Conservation (phyloP, 2,888 invertebrate species). For the Lacanobia oleracea region DNA sequence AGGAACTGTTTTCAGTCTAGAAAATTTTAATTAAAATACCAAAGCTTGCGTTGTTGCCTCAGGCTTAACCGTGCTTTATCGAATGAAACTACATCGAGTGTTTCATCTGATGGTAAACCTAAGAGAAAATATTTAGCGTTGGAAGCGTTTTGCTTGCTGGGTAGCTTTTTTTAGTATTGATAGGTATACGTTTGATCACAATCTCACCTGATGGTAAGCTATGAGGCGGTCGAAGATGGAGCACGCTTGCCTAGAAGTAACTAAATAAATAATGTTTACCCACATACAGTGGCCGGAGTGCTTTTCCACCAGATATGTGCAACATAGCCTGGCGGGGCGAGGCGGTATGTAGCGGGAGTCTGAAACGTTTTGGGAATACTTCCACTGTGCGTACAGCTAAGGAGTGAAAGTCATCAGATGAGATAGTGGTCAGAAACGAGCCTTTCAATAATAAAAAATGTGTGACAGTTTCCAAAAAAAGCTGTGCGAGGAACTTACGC, state of each 20-base stretch:
- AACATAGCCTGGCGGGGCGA: not conserved
- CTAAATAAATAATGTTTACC: constrained; percentile 7
- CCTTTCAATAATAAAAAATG: not conserved
- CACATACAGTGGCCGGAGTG: not conserved
- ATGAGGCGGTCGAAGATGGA: too few species aligned
- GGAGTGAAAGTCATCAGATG: not conserved
- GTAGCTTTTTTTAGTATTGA: too few species aligned
- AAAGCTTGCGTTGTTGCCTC: not conserved
- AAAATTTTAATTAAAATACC: constrained; percentile 23
- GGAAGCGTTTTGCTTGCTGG: not conserved
- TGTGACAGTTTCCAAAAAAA: not conserved
- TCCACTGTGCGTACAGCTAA: too few species aligned
- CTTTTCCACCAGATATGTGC: not conserved
- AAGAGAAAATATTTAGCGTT: constrained; percentile 14
- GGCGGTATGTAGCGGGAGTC: not conserved
- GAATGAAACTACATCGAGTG: not conserved
- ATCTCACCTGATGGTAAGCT: too few species aligned
- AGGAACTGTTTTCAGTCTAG: not conserved
- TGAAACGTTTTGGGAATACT: not conserved
- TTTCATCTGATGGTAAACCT: not conserved
- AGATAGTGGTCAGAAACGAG: not conserved
- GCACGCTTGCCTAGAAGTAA: too few species aligned
- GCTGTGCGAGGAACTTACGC: not conserved
- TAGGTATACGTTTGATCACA: too few species aligned
- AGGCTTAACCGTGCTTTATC: not conserved